Evolutionary conservation across 2,888 invertebrate species (phyloP).

Genomic region (Notodonta dromedarius): DNA sequence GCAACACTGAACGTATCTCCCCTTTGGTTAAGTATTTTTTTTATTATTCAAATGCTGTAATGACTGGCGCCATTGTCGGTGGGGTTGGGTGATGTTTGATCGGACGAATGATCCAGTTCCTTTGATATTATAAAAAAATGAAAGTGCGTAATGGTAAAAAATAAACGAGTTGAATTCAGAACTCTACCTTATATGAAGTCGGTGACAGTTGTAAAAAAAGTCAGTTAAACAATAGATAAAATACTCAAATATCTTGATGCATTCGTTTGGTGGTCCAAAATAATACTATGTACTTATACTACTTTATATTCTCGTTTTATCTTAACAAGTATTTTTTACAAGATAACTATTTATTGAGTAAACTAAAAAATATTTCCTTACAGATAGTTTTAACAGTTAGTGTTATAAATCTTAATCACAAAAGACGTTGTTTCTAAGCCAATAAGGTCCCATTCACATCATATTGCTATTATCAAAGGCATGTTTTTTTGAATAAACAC

Average conservation of each 20-base stretch:
- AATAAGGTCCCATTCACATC: neutral
- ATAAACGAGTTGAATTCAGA: neutral
- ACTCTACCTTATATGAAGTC: too few relatives aligned
- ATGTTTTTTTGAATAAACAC: constrained; percentile 4
- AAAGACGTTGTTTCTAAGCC: neutral
- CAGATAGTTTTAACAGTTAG: too few relatives aligned
- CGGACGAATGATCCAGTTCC: constrained; percentile 23
- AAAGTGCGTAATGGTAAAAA: neutral
- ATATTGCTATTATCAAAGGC: constrained; percentile 1
- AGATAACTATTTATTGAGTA: too few relatives aligned
- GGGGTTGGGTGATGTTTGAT: constrained; percentile 57
- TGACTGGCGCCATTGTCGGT: constrained; percentile 67
- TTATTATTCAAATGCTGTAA: constrained; percentile 79
- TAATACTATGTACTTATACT: too few relatives aligned
- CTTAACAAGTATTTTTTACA: too few relatives aligned
- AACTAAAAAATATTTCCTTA: too few relatives aligned
- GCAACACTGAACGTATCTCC: constrained; percentile 66
- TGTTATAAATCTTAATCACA: too few relatives aligned
- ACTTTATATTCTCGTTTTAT: too few relatives aligned
- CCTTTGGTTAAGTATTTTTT: constrained; percentile 54
- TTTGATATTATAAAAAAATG: constrained; percentile 32
- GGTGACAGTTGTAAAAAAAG: too few relatives aligned
- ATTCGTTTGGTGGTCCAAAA: too few relatives aligned
- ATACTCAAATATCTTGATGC: too few relatives aligned
- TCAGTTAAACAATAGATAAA: too few relatives aligned